These are phyloP conservation scores for Triplophysa bombifrons DNA, from an alignment of 2,797 vertebrate genomes.

Conservation along the genomic window DNA sequence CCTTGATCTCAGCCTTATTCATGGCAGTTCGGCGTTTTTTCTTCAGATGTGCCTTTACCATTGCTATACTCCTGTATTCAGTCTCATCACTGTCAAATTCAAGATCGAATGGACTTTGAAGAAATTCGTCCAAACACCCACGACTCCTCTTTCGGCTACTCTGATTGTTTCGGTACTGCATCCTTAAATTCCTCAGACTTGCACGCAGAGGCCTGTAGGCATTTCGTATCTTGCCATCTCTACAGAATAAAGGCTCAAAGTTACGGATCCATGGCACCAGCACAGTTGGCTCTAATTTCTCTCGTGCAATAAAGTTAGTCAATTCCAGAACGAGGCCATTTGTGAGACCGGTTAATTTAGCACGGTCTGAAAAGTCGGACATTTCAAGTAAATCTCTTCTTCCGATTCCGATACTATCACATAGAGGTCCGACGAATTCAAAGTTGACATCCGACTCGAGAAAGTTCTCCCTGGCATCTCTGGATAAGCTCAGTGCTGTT, in stretches of 20 bases:
- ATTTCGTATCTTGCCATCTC: conserved; percentile 68
- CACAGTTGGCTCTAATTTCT: conserved; percentile 72
- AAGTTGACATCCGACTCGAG: conserved; percentile 76
- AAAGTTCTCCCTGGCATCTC: conserved; percentile 66
- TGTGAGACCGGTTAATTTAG: conserved; percentile 73
- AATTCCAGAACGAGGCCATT: conserved; percentile 79
- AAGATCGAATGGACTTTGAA: conserved; percentile 76
- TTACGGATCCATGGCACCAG: conserved; percentile 77
- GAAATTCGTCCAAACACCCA: conserved; percentile 68
- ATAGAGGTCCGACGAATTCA: conserved; percentile 79
- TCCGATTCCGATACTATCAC: conserved; percentile 78
- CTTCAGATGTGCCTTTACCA: conserved; percentile 62
- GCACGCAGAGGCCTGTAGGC: conserved; percentile 66
- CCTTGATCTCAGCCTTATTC: conserved; percentile 46
- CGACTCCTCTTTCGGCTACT: conserved; percentile 73
- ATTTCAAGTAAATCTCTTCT: conserved; percentile 75
- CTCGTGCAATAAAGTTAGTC: conserved; percentile 71
- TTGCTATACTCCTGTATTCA: conserved; percentile 27
- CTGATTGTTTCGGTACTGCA: conserved; percentile 66
- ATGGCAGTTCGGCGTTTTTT: conserved; percentile 50
- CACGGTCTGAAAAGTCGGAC: conserved; percentile 75
- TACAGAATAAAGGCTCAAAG: conserved; percentile 74
- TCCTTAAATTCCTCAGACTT: conserved; percentile 70
- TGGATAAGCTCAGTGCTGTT: conserved; percentile 70
- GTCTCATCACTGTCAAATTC: conserved; percentile 38